Conservation (phyloP, 2,113 vertebrate genomes). For the Marmota monax region DNA sequence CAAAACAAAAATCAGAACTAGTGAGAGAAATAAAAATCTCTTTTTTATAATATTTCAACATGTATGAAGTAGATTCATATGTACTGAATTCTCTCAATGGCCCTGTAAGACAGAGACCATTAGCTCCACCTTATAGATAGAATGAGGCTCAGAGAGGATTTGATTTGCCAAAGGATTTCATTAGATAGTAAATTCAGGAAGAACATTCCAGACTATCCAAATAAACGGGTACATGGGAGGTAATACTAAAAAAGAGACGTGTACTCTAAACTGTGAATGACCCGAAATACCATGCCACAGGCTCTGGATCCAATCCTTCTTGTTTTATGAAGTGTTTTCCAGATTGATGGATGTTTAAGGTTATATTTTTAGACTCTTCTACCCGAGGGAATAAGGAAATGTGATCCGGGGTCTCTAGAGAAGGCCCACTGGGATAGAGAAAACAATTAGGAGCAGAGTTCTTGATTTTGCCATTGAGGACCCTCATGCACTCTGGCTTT, state of each 20-base stretch:
- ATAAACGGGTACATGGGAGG: background rate
- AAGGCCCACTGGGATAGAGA: background rate
- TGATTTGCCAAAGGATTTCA: background rate
- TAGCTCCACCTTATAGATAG: background rate
- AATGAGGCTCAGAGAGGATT: background rate
- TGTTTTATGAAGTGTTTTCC: background rate
- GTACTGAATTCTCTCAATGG: background rate
- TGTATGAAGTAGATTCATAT: background rate
- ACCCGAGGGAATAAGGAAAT: background rate
- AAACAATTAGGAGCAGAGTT: background rate
- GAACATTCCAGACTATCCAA: background rate
- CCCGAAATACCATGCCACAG: background rate
- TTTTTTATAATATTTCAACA: background rate
- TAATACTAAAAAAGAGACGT: background rate
- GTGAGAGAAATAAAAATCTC: slow-evolving; percentile 1
- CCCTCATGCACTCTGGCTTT: background rate
- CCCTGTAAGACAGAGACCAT: background rate
- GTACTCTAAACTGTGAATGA: background rate
- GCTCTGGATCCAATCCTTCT: background rate
- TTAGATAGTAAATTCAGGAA: background rate
- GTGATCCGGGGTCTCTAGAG: background rate
- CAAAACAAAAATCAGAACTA: slow-evolving; percentile 7
- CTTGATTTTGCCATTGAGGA: background rate
- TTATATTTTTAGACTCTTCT: background rate
- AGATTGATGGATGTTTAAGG: background rate